Conservation (phyloP, 2,888 invertebrate species). For the Papilio gigon region DNA sequence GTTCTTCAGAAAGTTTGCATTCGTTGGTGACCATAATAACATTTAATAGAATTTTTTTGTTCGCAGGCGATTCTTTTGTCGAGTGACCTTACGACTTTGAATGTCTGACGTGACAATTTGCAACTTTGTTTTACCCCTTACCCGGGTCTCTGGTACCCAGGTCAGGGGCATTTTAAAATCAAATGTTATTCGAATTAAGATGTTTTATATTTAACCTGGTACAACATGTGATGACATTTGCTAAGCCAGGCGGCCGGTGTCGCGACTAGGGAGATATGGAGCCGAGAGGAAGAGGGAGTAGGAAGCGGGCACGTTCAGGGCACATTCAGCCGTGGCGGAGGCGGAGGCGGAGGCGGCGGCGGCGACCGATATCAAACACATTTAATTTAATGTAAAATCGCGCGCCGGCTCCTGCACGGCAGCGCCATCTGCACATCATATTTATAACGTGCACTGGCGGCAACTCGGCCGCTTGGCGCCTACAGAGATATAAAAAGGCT, state of each 20-base stretch:
- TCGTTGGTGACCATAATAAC: conserved; percentile 1
- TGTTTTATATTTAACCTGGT: background rate
- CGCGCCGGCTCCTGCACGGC: background rate
- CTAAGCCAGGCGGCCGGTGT: background rate
- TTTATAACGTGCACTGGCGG: background rate
- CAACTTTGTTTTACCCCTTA: no score
- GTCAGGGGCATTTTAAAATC: no score
- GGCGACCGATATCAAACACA: background rate
- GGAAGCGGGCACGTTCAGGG: background rate
- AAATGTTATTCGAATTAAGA: no score
- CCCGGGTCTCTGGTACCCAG: no score
- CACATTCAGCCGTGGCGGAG: background rate
- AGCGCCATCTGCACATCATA: conserved; percentile 20
- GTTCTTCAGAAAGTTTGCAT: conserved; percentile 1
- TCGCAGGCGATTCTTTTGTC: background rate
- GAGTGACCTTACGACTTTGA: background rate
- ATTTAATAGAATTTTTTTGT: background rate
- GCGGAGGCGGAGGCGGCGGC: background rate
- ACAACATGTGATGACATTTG: background rate
- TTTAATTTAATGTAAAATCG: conserved; percentile 9
- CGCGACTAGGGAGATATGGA: background rate
- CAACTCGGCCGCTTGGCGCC: background rate
- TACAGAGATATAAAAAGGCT: background rate
- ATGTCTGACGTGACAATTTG: background rate
- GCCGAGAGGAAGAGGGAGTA: background rate